phyloP scores from a whole-genome alignment of 2,113 vertebrate genomes.

The Ifrita kowaldi region DNA sequence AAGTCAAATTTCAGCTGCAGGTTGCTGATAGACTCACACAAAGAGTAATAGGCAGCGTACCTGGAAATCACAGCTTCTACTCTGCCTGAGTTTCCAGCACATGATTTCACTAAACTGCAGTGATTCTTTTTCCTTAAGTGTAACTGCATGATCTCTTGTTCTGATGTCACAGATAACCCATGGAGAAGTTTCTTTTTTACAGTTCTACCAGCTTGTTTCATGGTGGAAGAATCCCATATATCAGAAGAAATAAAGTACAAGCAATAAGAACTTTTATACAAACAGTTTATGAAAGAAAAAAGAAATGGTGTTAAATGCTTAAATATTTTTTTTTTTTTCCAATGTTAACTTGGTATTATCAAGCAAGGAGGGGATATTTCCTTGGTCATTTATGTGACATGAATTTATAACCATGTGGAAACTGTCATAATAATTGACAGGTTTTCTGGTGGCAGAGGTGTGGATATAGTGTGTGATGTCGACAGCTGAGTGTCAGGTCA shows the following conservation, averaged over 20 bases:
- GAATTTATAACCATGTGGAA: not conserved
- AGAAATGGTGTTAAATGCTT: not conserved
- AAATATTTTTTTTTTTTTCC: not conserved
- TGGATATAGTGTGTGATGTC: not conserved
- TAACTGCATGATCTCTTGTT: not conserved
- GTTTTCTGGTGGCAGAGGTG: not conserved
- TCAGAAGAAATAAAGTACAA: not conserved
- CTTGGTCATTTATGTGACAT: not conserved
- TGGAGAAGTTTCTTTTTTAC: not conserved
- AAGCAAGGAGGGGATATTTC: not conserved
- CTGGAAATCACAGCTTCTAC: not conserved
- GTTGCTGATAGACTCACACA: not conserved
- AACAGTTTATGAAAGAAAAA: not conserved
- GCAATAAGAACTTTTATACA: not conserved
- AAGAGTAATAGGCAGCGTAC: not conserved
- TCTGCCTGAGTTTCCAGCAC: not conserved
- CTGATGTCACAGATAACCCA: not conserved
- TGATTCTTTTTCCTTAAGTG: not conserved
- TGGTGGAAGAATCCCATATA: not conserved
- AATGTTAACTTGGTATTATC: not conserved
- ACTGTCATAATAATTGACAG: not conserved
- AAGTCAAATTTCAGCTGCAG: not conserved
- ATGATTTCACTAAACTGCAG: not conserved
- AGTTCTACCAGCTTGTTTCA: not conserved
- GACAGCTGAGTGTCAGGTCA: not conserved